These are phyloP conservation scores for Chauna torquata DNA, from an alignment of 2,113 vertebrate genomes.

Conservation along the genomic window DNA sequence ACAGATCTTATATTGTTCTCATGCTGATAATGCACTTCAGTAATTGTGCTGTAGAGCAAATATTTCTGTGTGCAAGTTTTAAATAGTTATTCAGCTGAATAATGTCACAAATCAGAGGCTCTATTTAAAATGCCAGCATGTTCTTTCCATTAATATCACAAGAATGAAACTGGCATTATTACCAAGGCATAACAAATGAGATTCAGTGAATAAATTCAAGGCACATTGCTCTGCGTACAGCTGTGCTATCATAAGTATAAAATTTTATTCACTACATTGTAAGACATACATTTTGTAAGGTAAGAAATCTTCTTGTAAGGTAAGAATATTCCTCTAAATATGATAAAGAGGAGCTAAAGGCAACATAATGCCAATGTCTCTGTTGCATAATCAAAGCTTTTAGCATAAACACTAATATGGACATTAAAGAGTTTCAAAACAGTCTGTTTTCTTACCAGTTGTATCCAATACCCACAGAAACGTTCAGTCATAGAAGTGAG, in stretches of 20 bases:
- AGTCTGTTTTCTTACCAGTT: not conserved
- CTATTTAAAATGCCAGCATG: conserved; percentile 63
- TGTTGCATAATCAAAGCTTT: not conserved
- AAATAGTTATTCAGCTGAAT: conserved; percentile 60
- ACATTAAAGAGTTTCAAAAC: not conserved
- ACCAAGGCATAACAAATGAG: conserved; percentile 53
- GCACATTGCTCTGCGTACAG: not conserved
- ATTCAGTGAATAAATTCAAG: not conserved
- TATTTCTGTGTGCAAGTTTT: conserved; percentile 56
- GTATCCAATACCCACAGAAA: not conserved
- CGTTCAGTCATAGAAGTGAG: not conserved
- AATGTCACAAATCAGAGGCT: conserved; percentile 55
- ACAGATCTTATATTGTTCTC: conserved; percentile 19
- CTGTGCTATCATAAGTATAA: not conserved
- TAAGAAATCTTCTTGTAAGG: not conserved
- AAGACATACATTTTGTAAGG: not conserved
- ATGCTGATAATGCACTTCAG: conserved; percentile 39
- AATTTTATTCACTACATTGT: not conserved
- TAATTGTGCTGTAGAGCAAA: conserved; percentile 43
- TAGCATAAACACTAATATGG: not conserved
- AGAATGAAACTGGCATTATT: conserved; percentile 65
- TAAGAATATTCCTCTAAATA: conserved; percentile 10
- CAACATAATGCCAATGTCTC: not conserved
- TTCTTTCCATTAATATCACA: conserved; percentile 67
- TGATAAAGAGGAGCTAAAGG: not conserved